These are phyloP conservation scores for Eupristina koningsbergeri DNA, from an alignment of 1,140 invertebrate genomes.

Conservation along the genomic window DNA sequence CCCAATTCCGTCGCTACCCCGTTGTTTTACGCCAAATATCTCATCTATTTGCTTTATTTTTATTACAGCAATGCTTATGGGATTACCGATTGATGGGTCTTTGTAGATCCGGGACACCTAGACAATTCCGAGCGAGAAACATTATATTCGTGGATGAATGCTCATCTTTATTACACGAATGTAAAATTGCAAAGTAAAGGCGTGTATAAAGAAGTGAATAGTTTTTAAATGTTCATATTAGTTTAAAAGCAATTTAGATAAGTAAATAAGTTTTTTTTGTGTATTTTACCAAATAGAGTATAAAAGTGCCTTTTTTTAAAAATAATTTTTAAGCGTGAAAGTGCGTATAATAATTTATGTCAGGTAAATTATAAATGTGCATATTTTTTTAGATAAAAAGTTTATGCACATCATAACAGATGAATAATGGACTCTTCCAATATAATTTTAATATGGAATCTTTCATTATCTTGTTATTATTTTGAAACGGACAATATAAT, in stretches of 20 bases:
- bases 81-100: conserved; percentile 86
- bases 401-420: background rate
- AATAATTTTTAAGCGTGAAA: background rate
- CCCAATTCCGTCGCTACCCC: conserved; percentile 68
- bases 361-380: background rate
- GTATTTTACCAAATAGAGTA: background rate
- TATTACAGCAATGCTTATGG: conserved; percentile 84
- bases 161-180: too few relatives aligned
- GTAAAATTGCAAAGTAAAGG: too few relatives aligned
- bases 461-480: conserved; percentile 1
- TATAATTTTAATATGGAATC: background rate
- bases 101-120: conserved; percentile 85
- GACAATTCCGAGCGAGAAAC: background rate
- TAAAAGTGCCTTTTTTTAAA: background rate
- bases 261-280: background rate
- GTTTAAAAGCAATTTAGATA: too few relatives aligned
- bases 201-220: too few relatives aligned
- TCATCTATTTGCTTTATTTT: conserved; percentile 78
- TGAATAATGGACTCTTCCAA: background rate
- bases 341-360: background rate
- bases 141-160: background rate
- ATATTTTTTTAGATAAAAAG: background rate
- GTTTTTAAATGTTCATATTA: too few relatives aligned
- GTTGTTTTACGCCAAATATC: conserved; percentile 65
- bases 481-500: background rate